phyloP scores from a whole-genome alignment of 2,113 vertebrate species.

The Tretioscincus oriximinensis region DNA sequence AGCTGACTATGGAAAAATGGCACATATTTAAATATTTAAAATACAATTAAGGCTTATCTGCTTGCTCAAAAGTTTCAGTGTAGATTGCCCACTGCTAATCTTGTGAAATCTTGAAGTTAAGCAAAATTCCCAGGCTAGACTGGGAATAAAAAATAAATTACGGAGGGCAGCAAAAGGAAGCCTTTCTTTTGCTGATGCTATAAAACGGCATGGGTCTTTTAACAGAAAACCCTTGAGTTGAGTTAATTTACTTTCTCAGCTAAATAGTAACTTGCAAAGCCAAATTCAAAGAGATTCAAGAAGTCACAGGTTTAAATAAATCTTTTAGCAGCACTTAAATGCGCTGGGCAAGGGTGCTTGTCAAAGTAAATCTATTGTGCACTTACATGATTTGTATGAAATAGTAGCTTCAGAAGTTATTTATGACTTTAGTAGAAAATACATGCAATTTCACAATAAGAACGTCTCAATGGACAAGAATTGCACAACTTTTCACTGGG shows the following conservation, averaged over 20 bases:
- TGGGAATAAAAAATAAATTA: too few relatives aligned
- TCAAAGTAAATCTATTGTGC: neutral
- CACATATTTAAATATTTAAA: neutral
- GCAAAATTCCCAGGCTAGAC: too few relatives aligned
- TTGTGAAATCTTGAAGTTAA: too few relatives aligned
- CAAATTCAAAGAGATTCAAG: neutral
- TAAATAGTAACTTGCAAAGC: neutral
- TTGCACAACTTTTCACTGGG: constrained; percentile 19
- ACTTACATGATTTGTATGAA: neutral
- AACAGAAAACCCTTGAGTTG: too few relatives aligned
- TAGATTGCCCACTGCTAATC: too few relatives aligned
- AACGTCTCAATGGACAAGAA: constrained; percentile 12
- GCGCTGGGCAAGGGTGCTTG: neutral
- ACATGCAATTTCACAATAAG: neutral
- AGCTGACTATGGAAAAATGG: neutral
- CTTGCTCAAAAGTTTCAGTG: neutral
- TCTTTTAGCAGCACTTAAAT: neutral
- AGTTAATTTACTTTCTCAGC: too few relatives aligned
- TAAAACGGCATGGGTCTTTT: too few relatives aligned
- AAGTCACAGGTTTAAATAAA: neutral
- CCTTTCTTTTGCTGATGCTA: too few relatives aligned
- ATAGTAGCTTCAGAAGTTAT: neutral
- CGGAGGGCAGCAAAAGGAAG: too few relatives aligned
- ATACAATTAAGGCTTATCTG: neutral
- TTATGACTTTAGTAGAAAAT: neutral